Base-by-base conservation (phyloP, 2,888 invertebrate species). In the Acleris holmiana region DNA sequence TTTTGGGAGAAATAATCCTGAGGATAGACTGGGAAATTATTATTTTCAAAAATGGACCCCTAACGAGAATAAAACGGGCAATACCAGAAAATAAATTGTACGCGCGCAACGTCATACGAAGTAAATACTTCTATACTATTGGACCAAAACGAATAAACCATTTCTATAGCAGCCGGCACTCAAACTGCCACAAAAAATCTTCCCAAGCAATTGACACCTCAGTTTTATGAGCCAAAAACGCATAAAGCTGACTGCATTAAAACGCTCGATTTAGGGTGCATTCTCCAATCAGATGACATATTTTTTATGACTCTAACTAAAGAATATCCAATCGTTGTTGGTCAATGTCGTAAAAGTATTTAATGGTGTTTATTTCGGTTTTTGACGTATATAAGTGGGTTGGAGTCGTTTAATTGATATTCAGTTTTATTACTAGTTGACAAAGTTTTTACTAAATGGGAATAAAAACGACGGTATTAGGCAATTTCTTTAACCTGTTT, bases 181-280 rank as follows among this genome's bases (percentile, higher is more conserved):
- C 5, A 13, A 10, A 44, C 59, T 53, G 19, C 60, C 60, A 54
- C 67, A 66, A 62, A 64, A 67, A 66, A 58, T 68, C 63, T 69
- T 67, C 75, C 71, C 69, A 77, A 77, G 80, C 88, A 84, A 86
- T 89, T 90, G 89, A 89, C 89, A 88, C 88, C 86, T 85, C 74
- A 71, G 76, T 88, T 89, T 90, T 88, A 89, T 83, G 73, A 78
- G 71, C 73, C 68, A 75, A 77, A 71, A 69, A 70, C 66, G 73
- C 75, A 81, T 88, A 87, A 88, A 86, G 74, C 69, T 71, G 69
- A 71, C 13, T 74, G 74, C 82, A 86, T 81, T 88, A 88, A 89
- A 84, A 80, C 77, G 69, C 72, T 76, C 79, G 80, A 84, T 88
- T 90, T 86, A 90, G 82, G 80, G 78, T 74, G 72, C 70, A 70